Evolutionary conservation across 2,113 vertebrate genomes (phyloP).

Genomic region (Camelus dromedarius): DNA sequence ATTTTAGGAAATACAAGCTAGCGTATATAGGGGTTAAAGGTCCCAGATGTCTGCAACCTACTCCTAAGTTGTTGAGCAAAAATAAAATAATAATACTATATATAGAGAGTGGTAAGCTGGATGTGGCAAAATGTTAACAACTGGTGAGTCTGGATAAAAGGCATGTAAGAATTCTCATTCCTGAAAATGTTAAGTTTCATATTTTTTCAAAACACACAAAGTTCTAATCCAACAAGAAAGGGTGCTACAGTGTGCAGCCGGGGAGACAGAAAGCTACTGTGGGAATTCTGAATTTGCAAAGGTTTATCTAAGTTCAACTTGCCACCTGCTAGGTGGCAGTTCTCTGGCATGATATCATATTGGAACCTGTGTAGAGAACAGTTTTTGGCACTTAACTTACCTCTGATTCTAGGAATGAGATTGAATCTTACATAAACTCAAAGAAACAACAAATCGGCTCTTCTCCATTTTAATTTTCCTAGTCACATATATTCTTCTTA

Average conservation of each 20-base stretch:
- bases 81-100: not conserved
- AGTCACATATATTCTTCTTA: not conserved
- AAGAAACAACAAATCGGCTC: not conserved
- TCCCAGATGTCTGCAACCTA: not conserved
- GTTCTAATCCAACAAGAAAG: not conserved
- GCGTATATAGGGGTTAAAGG: not conserved
- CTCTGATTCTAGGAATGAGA: constrained; percentile 39
- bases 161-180: not conserved
- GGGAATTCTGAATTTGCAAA: not conserved
- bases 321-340: not conserved
- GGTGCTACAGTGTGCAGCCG: not conserved
- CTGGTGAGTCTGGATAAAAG: not conserved
- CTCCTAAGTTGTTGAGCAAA: not conserved
- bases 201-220: not conserved
- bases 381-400: not conserved
- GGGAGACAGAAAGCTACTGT: not conserved
- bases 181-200: not conserved
- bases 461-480: constrained; percentile 51
- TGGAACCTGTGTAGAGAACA: not conserved
- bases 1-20: not conserved
- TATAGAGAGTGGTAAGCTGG: not conserved
- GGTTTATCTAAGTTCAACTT: not conserved
- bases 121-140: not conserved
- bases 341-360: not conserved
- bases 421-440: not conserved